Evolutionary conservation across 2,797 vertebrate genomes (phyloP), one percentile per base, ranked within the genome.

Genomic region (Melanotaenia pygmaea): DNA sequence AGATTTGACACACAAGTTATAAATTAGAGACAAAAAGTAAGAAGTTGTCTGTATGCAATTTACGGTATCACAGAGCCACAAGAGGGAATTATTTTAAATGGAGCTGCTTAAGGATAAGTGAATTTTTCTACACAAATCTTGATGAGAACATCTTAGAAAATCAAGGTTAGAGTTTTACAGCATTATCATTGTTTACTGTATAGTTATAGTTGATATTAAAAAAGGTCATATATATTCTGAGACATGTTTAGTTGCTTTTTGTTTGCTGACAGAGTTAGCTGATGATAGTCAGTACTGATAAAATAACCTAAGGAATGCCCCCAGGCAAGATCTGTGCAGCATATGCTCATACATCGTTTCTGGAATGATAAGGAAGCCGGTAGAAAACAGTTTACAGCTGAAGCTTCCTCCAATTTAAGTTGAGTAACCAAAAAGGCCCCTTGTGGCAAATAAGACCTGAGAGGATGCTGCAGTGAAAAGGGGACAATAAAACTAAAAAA

Each of bases 241-340:
- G 35, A 38, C 7, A 16, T 8, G n/a, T 47, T 6, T 16, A 26
- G 13, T 10, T 37, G 35, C 45, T 22, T 35, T 10, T 26, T 16
- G 32, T 64, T 45, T 45, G 65, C 61, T 65, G 76, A 74, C 24
- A 22, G 64, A 72, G 32, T 37, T 53, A 35, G 28, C 57, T 79
- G 30, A 35, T 51, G 50, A 74, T 70, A 51, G 51, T 67, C 50
- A 32, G 38, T 10, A 32, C 43, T 87, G 59, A 74, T 74, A 69
- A 78, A 70, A 81, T 64, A 79, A 77, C 76, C 63, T 24, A 78
- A 82, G 60, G 78, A 84, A 57, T 78, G 76, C 70, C 69, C 47
- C 56, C 57, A 40, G 75, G 72, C 70, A 72, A 62, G 57, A 76
- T 69, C 58, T 76, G 63, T 54, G 45, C 37, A 35, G 53, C 67